These are phyloP conservation scores for Gastrophryne carolinensis DNA, from an alignment of 2,797 vertebrate genomes.

Conservation along the genomic window DNA sequence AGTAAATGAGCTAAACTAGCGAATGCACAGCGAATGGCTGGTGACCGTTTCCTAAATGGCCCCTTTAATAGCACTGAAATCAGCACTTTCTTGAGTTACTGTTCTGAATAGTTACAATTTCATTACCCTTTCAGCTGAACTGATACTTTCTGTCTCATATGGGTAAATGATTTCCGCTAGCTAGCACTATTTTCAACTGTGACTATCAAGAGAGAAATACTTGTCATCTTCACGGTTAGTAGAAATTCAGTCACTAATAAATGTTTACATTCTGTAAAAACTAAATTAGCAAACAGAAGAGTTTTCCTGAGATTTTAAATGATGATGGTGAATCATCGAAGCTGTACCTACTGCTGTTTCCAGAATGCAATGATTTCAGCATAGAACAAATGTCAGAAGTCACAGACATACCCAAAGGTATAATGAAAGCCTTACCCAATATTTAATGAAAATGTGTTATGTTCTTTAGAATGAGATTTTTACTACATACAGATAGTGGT, in stretches of 20 bases:
- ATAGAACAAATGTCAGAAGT: too few species aligned
- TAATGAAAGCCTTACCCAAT: too few species aligned
- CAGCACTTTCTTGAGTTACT: slow-evolving; percentile 47
- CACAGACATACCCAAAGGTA: too few species aligned
- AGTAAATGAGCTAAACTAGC: too few species aligned
- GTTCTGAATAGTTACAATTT: slow-evolving; percentile 38
- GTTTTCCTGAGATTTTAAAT: not conserved
- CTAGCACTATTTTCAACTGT: slow-evolving; percentile 22
- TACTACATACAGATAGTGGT: too few species aligned
- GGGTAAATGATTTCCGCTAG: slow-evolving; percentile 28
- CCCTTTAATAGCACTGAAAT: slow-evolving; percentile 48
- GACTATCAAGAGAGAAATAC: not conserved
- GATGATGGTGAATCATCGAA: not conserved
- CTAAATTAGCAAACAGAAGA: not conserved
- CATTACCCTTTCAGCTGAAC: slow-evolving; percentile 38
- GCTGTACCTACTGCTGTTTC: too few species aligned
- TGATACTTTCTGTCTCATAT: slow-evolving; percentile 39
- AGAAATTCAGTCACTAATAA: slow-evolving; percentile 8
- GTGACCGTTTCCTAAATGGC: too few species aligned
- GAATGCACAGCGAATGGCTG: too few species aligned
- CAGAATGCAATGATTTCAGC: too few species aligned
- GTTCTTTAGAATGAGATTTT: too few species aligned
- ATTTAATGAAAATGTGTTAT: too few species aligned
- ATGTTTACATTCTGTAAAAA: not conserved
- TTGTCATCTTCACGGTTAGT: slow-evolving; percentile 12